Conservation (phyloP, 2,113 vertebrate species). For the Mirounga angustirostris region DNA sequence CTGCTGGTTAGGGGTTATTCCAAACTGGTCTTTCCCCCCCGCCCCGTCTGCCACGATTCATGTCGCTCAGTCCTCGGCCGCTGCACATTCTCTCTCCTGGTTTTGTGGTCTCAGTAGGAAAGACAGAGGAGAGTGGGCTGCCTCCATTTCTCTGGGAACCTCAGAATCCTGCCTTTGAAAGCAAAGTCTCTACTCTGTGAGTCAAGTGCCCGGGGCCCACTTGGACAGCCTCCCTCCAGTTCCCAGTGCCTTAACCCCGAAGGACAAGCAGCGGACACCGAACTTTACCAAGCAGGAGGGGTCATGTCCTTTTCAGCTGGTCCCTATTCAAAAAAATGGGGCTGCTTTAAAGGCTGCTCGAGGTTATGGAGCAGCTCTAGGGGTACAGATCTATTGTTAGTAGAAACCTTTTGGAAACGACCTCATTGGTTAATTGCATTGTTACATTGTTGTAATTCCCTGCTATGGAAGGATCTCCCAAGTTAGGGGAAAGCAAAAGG, state of each 20-base stretch:
- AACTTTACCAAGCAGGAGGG: not conserved
- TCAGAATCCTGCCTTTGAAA: not conserved
- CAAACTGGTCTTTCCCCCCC: not conserved
- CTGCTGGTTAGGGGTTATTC: not conserved
- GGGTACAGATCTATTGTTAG: not conserved
- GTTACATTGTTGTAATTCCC: not conserved
- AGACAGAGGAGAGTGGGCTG: not conserved
- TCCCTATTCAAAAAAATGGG: not conserved
- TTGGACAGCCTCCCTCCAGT: not conserved
- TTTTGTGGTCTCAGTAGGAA: not conserved
- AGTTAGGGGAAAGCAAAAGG: not conserved
- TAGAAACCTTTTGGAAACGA: not conserved
- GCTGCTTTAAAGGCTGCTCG: not conserved
- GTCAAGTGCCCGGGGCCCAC: not conserved
- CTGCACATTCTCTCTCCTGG: not conserved
- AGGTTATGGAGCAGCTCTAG: too few relatives aligned
- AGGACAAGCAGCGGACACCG: too few relatives aligned
- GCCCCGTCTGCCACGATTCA: not conserved
- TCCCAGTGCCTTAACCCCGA: accelerated
- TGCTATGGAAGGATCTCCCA: not conserved
- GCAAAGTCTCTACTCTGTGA: not conserved
- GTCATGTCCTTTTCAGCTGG: not conserved
- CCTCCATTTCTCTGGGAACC: not conserved
- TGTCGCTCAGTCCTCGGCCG: too few relatives aligned
- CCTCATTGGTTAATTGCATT: not conserved